Base-by-base conservation (phyloP, 2,888 invertebrate species). In the Gisinianus flammeolus region DNA sequence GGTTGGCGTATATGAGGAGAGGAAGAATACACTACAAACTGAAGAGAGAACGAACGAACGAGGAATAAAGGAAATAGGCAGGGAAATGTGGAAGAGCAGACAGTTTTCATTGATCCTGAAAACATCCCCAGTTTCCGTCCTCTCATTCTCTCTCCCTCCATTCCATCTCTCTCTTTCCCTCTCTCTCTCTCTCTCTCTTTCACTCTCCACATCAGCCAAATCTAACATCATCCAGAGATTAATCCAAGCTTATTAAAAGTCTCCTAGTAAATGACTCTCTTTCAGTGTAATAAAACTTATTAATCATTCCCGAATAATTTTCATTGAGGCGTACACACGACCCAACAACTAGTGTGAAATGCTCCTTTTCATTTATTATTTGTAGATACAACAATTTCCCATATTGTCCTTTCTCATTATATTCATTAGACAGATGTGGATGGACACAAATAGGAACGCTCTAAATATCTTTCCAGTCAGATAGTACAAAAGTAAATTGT, bases 31-130 rank as follows among this genome's bases (percentile, higher is more conserved):
- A n/a, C n/a, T n/a, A n/a, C n/a, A 44, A 19, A 44, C 16, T 44
- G 19, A 6, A 44, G 44, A 44, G 44, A 44, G 44, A 44, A 44
- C 44, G 19, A 44, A 44, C 44, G 44, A 16, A 44, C 19, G 58
- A 31, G 71, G 35, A 52, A 33, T 56, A 56, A 56, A 71, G 26
- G 54, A 54, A 24, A 24, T 10, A 71, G 58, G 56, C 58, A 56
- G 56, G 56, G 56, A 56, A 71, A 52, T 31, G 62, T 35, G 4
- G 19, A 58, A 30, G 22, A 73, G 73, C 26, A 73, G 73, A 35
- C 73, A 73, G 62, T 73, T 73, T 64, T 62, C 73, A 73, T 73
- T 73, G 73, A 73, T 73, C 73, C 73, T 35, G 35, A 73, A 73
- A 73, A 72, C 72, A 58, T 58, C 58, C 54, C 58, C 54, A 52